Evolutionary conservation across 2,113 vertebrate species (phyloP).

Genomic region (Epinephelus lanceolatus): DNA sequence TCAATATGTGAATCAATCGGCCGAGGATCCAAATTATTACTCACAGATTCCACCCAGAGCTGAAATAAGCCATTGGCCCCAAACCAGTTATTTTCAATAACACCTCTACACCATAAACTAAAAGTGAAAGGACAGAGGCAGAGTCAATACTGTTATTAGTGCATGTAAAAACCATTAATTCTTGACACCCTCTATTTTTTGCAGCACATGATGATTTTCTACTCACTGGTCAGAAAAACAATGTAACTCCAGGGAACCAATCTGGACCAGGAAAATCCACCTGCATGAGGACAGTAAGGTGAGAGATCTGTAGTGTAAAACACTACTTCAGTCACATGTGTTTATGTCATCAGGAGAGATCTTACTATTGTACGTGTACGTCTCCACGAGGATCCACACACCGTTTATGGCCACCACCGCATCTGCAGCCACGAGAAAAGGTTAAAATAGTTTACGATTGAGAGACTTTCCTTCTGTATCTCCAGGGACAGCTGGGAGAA

Average conservation of each 20-base stretch:
- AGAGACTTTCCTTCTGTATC: not conserved
- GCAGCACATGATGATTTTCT: not conserved
- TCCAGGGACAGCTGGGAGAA: not conserved
- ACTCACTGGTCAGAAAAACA: constrained; percentile 96
- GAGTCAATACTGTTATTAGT: constrained; percentile 1
- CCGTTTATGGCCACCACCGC: constrained; percentile 95
- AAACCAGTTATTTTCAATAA: constrained; percentile 94
- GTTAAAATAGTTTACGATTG: not conserved
- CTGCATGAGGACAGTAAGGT: constrained; percentile 76
- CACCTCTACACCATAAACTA: constrained; percentile 93
- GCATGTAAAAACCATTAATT: not conserved
- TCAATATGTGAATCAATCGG: not conserved
- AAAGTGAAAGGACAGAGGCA: constrained; percentile 48
- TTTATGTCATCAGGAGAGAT: not conserved
- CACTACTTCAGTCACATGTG: not conserved
- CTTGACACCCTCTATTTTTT: not conserved
- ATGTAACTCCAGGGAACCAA: constrained; percentile 95
- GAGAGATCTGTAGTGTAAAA: not conserved
- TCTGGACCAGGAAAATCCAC: constrained; percentile 90
- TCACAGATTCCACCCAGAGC: constrained; percentile 98
- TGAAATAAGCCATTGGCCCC: constrained; percentile 94
- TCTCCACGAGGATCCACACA: constrained; percentile 97
- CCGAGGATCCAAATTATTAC: constrained; percentile 68
- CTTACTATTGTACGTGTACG: constrained; percentile 93
- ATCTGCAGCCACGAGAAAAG: constrained; percentile 82